Evolutionary conservation across 2,797 vertebrate species (phyloP).

Genomic region (Holocentrus rufus): DNA sequence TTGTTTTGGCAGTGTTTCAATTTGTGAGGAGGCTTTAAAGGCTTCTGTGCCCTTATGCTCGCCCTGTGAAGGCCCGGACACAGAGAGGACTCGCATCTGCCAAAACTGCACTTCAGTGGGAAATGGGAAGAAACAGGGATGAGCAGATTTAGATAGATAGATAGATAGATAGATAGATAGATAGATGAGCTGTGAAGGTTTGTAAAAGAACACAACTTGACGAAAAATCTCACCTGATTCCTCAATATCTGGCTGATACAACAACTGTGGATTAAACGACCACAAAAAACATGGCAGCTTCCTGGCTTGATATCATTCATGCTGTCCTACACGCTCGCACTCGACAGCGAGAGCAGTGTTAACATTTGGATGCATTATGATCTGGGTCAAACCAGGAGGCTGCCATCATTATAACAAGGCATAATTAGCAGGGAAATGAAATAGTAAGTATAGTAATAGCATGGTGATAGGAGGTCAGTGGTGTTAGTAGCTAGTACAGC

Average conservation of each 20-base stretch:
- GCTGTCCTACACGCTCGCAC: not conserved
- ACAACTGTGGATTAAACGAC: not conserved
- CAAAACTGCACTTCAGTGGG: slow-evolving; percentile 7
- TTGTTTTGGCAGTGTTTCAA: slow-evolving; percentile 39
- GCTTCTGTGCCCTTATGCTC: slow-evolving; percentile 14
- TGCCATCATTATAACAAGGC: not conserved
- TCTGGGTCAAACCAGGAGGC: slow-evolving; percentile 4
- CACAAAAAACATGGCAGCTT: not conserved
- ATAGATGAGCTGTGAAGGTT: not conserved
- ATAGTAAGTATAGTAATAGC: not conserved
- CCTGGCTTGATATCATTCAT: not conserved
- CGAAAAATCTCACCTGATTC: not conserved
- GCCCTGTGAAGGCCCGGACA: slow-evolving; percentile 27
- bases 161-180: not conserved
- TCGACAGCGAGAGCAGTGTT: not conserved
- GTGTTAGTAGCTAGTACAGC: slow-evolving; percentile 41
- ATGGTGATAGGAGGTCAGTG: not conserved
- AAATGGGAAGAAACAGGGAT: not conserved
- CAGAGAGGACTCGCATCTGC: slow-evolving; percentile 9
- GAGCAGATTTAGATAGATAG: not conserved
- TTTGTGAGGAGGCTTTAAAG: slow-evolving; percentile 40
- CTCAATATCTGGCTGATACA: too few relatives aligned
- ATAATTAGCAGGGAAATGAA: not conserved
- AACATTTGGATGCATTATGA: not conserved
- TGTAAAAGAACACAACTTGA: not conserved